Base-by-base conservation (phyloP, 2,113 vertebrate species). In the Periophthalmodon schlosseri region DNA sequence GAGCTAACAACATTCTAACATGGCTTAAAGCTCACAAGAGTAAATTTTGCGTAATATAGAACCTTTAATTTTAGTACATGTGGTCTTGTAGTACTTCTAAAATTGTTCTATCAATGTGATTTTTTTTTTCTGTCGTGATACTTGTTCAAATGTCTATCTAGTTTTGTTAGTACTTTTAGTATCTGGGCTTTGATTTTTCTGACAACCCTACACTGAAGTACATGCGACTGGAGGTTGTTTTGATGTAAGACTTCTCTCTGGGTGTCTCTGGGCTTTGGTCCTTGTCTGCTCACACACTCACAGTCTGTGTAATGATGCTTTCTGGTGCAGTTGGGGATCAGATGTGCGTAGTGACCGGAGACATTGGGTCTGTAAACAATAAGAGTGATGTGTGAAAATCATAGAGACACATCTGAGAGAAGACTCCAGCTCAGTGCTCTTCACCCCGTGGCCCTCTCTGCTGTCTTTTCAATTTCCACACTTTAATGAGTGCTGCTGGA, bases 321-420 rank as follows among this genome's bases (percentile, higher is more conserved):
- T 65, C 63, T 65, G 10, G 33, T 72, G n/a, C 78, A 77, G 77
- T 89, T 79, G 33, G 70, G 77, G 71, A 69, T 82, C 77, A 69
- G 67, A 54, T 79, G 77, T 24, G 68, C 67, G 77, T 23, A 68
- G 69, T 49, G 58, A 70, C 85, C 79, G 72, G 69, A 79, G 76
- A 83, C 77, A 84, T 79, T 71, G 77, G 67, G 70, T 69, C 69
- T 47, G 74, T 74, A 68, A 79, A 85, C 68, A 68, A 63, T 50
- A 72, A 78, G 67, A 81, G 74, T 69, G 56, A 78, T 73, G 58
- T 61, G 80, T 58, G 44, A 2, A 20, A 20, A 73, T 65, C 34
- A 65, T 44, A 65, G 82, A 77, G 69, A 73, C 74, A 77, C 77
- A 79, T 80, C 79, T 39, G 74, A 47, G 67, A 69, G 67, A 75